Conservation (phyloP, 1,140 invertebrate species). For the Musca domestica region DNA sequence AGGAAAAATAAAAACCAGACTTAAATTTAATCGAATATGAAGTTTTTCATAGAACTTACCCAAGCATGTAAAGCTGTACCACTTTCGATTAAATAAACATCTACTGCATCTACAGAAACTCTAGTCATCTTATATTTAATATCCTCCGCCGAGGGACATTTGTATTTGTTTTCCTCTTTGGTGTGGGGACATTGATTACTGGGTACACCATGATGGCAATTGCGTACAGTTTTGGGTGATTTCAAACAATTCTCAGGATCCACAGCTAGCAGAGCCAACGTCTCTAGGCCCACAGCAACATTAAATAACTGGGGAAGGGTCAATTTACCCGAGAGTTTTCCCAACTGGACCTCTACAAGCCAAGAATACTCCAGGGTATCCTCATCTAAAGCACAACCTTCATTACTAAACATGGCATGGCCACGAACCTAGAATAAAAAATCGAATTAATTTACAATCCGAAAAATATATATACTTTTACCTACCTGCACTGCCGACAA, state of each 20-base stretch:
- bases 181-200: conserved; percentile 74
- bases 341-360: conserved; percentile 81
- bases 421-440: conserved; percentile 69
- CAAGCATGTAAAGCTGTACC: conserved; percentile 84
- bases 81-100: conserved; percentile 86
- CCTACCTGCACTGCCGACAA: conserved; percentile 81
- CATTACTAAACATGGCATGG: conserved; percentile 95
- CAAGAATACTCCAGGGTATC: conserved; percentile 97
- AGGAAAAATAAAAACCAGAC: conserved; percentile 23
- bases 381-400: conserved; percentile 82
- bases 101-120: conserved; percentile 85
- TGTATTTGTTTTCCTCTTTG: conserved; percentile 68
- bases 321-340: conserved; percentile 76
- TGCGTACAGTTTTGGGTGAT: conserved; percentile 70
- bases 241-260: conserved; percentile 88
- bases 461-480: background rate
- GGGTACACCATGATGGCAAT: conserved; percentile 83
- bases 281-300: conserved; percentile 83
- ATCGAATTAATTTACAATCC: conserved; percentile 4
- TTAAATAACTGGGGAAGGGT: conserved; percentile 82
- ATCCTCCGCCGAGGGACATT: conserved; percentile 82
- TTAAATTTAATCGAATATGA: conserved; percentile 26
- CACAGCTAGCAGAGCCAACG: conserved; percentile 79
- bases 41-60: conserved; percentile 55
- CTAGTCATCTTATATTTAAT: conserved; percentile 95